These are phyloP conservation scores for Myotis davidii DNA, from an alignment of 2,113 vertebrate species.

Conservation along the genomic window DNA sequence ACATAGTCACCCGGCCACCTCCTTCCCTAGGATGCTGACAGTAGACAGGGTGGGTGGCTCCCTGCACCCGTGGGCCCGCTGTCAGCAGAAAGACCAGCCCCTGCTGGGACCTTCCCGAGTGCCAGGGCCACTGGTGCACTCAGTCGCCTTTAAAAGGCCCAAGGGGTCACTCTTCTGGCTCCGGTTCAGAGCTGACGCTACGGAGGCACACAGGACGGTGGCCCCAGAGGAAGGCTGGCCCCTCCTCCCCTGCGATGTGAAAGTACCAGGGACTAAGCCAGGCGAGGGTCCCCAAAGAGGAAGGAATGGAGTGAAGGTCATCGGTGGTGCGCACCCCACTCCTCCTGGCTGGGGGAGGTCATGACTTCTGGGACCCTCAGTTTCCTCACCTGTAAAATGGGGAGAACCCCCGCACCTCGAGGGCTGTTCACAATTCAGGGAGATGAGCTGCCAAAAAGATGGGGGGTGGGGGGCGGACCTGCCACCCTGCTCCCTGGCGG, in stretches of 20 bases:
- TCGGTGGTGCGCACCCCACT: accelerated
- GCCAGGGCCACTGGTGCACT: accelerated
- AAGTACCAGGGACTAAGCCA: not conserved
- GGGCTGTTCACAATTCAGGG: not conserved
- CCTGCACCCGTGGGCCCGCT: accelerated
- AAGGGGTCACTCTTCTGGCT: not conserved
- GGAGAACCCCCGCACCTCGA: not conserved
- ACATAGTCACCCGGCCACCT: no score
- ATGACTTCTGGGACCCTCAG: not conserved
- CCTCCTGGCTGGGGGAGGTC: no score
- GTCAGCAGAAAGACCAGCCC: accelerated
- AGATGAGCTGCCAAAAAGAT: not conserved
- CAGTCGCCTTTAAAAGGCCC: not conserved
- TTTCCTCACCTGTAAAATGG: not conserved
- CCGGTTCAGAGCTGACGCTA: not conserved
- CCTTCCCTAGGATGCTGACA: not conserved
- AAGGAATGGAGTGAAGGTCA: accelerated
- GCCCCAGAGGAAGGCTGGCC: not conserved
- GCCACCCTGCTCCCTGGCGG: not conserved
- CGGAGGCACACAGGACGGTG: accelerated
- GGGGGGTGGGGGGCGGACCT: not conserved
- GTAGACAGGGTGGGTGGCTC: accelerated
- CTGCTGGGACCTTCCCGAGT: not conserved
- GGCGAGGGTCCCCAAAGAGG: not conserved
- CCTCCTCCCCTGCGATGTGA: not conserved